A percentile compares a stretch with the other conserved stretches of the same genome.
These are phyloP conservation scores for Chauna torquata DNA, from an alignment of 2,113 vertebrate genomes.

Conservation along the genomic window DNA sequence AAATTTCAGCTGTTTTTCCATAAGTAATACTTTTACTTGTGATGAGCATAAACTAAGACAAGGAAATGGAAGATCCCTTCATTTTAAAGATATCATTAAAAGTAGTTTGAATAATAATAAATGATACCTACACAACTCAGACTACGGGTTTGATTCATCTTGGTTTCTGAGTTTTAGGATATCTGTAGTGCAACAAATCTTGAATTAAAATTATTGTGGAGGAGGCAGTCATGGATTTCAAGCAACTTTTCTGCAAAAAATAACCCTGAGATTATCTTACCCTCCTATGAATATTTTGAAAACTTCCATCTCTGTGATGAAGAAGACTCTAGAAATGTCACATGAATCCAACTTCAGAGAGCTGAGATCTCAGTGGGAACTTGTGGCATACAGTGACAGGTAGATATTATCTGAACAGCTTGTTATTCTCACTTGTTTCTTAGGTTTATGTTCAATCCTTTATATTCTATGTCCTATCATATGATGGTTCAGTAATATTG, in stretches of 20 bases:
- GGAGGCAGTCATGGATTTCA: neutral
- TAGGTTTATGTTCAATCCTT: neutral
- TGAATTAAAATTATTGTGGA: neutral
- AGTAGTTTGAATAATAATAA: neutral
- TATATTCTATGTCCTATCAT: neutral
- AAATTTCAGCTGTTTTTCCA: neutral
- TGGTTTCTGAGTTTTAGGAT: neutral
- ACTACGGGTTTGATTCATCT: neutral
- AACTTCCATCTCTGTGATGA: neutral
- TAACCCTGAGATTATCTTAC: neutral
- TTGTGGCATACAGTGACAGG: neutral
- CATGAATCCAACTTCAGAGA: neutral
- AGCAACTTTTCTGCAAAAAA: neutral
- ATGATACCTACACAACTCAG: neutral
- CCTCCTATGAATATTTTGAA: neutral
- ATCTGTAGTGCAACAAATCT: neutral
- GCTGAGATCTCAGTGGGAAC: neutral
- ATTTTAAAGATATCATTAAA: neutral
- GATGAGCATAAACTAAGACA: neutral
- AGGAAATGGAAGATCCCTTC: neutral
- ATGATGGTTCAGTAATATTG: neutral
- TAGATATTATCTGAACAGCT: neutral
- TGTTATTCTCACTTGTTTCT: neutral
- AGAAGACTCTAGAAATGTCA: neutral
- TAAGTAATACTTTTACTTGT: neutral